Percentiles rank a stretch among this genome's conserved stretches.
These are phyloP conservation scores for Pterocles gutturalis DNA, from an alignment of 2,113 vertebrate species.

Conservation along the genomic window DNA sequence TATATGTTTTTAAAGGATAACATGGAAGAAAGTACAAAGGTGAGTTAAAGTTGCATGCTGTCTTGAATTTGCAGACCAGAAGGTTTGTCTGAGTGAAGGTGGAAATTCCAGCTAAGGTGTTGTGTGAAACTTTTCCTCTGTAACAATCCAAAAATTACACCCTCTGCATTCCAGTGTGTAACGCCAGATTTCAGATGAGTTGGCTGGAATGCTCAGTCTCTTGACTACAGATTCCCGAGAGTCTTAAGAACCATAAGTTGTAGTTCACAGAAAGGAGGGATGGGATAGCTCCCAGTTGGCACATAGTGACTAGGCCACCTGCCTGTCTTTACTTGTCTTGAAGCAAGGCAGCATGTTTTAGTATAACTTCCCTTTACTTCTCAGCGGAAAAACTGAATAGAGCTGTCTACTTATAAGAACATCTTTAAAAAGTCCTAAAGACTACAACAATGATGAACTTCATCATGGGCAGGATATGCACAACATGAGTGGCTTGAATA, in stretches of 20 bases:
- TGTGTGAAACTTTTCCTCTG: not conserved
- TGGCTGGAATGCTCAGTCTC: not conserved
- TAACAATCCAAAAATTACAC: not conserved
- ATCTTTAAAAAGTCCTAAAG: not conserved
- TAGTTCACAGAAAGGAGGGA: not conserved
- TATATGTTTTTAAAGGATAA: not conserved
- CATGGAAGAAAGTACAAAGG: not conserved
- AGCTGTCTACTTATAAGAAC: not conserved
- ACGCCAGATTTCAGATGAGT: not conserved
- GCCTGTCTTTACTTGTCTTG: not conserved
- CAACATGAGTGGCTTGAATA: not conserved
- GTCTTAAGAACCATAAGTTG: not conserved
- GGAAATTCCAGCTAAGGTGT: not conserved
- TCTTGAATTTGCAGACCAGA: not conserved
- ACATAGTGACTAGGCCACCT: accelerated
- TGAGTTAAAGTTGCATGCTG: not conserved
- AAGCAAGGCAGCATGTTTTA: not conserved
- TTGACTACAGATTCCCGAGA: not conserved
- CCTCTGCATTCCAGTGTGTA: not conserved
- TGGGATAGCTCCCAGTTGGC: not conserved
- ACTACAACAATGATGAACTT: not conserved
- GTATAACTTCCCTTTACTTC: not conserved
- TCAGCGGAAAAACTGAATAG: not conserved
- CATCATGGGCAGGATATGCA: not conserved
- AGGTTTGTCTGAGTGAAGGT: not conserved